Evolutionary conservation across 2,113 vertebrate genomes (phyloP).

Genomic region (Indri indri): DNA sequence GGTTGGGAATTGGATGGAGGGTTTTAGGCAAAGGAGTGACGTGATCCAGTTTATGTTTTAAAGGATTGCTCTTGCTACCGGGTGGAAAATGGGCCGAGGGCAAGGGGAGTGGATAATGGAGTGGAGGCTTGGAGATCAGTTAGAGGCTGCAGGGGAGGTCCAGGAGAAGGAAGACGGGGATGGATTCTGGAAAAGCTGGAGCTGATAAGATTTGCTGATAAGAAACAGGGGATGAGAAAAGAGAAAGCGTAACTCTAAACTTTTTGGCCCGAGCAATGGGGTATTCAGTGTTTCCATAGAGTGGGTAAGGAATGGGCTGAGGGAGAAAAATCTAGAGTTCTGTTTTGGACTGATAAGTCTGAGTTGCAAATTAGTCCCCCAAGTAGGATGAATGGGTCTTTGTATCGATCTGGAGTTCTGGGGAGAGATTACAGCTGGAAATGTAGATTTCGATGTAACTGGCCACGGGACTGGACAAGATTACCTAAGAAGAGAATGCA

Average conservation of each 20-base stretch:
- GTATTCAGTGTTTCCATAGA: background rate
- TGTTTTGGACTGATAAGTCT: background rate
- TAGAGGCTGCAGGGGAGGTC: background rate
- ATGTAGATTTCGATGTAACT: background rate
- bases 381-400: background rate
- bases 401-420: background rate
- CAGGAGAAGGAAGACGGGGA: background rate
- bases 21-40: background rate
- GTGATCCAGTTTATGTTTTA: background rate
- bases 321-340: background rate
- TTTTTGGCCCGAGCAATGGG: background rate
- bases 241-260: background rate
- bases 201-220: background rate
- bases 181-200: background rate
- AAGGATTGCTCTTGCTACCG: background rate
- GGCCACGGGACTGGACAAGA: background rate
- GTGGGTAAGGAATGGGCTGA: background rate
- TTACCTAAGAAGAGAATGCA: background rate
- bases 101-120: background rate
- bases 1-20: background rate
- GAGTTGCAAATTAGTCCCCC: background rate
- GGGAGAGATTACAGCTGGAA: background rate
- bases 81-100: background rate
- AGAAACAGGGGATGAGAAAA: background rate
- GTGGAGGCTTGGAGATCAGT: background rate